Conservation (phyloP, 2,113 vertebrate species). For the Ceyx cyanopectus region DNA sequence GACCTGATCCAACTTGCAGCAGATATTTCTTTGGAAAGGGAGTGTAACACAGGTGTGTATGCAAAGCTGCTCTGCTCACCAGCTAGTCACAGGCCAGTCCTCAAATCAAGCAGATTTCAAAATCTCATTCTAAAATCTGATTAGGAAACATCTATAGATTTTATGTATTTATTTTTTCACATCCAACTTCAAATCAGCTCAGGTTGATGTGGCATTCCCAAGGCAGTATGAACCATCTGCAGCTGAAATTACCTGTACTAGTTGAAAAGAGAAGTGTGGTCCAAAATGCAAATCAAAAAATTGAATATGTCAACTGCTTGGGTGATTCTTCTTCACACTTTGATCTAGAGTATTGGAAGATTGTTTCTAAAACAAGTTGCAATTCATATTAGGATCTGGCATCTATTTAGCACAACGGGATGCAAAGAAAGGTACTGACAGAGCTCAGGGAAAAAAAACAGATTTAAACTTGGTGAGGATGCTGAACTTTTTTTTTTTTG, state of each 20-base stretch:
- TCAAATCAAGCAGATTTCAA: background rate
- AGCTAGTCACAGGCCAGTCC: background rate
- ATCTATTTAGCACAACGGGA: background rate
- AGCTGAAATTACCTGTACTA: background rate
- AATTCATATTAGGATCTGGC: background rate
- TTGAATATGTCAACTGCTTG: background rate
- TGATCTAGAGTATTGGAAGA: background rate
- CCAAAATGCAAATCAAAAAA: background rate
- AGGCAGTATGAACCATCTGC: background rate
- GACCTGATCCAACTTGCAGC: constrained; percentile 58
- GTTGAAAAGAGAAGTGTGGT: background rate
- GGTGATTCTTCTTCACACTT: background rate
- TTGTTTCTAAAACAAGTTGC: background rate
- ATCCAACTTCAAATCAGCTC: background rate
- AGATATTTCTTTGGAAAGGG: constrained; percentile 22
- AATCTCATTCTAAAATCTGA: background rate
- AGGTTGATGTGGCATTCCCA: background rate
- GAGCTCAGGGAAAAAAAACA: background rate
- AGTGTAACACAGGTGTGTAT: background rate
- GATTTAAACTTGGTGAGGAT: background rate
- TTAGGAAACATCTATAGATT: background rate
- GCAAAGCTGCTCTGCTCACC: background rate
- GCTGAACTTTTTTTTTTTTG: background rate
- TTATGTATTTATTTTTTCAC: background rate
- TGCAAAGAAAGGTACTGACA: background rate